Evolutionary conservation across 2,888 invertebrate species (phyloP), one percentile per base, ranked within the genome.

Genomic region (Zonitis immaculata): DNA sequence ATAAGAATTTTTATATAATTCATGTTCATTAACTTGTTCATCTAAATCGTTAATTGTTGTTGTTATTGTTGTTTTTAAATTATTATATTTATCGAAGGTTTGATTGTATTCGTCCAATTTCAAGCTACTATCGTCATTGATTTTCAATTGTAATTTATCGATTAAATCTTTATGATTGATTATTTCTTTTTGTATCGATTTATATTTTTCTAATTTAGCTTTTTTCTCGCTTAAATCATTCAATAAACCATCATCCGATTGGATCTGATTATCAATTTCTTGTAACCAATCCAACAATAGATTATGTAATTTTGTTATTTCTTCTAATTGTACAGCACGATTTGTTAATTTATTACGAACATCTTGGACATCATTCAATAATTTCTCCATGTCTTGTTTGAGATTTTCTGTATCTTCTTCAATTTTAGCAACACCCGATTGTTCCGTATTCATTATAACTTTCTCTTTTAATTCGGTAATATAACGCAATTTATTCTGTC

Each of bases 191-290:
- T 88, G 87, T 47, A 93, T 82, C 0, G 87, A 84, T 68, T 86
- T 89, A 74, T 89, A 89, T 73, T 94, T 95, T 72, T 96, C 95
- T 16, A 95, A 72, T 42, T 89, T 86, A 0, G 93, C 88, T 63
- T 91, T 87, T 76, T 95, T 96, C 71, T 96, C 96, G 47, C 92
- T 90, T 1, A 95, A 77, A 71, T 95, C 95, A 66, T 91, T 89
- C 25, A 89, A 81, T 54, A 84, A 82, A 8, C 81, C 82, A 66
- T 88, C 86, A 56, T 87, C 85, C 1, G 85, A 83, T 67, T 87
- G 86, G 6, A 93, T 82, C 73, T 91, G 92, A 44, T 86, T 85
- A 67, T 93, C 91, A 54, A 92, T 84, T 67, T 95, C 95, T 57
- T 90, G 88, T 51, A 96, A 77, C 93, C 95, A 95, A 68, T 91